Conservation (phyloP, 2,113 vertebrate genomes). For the Pandion haliaetus region DNA sequence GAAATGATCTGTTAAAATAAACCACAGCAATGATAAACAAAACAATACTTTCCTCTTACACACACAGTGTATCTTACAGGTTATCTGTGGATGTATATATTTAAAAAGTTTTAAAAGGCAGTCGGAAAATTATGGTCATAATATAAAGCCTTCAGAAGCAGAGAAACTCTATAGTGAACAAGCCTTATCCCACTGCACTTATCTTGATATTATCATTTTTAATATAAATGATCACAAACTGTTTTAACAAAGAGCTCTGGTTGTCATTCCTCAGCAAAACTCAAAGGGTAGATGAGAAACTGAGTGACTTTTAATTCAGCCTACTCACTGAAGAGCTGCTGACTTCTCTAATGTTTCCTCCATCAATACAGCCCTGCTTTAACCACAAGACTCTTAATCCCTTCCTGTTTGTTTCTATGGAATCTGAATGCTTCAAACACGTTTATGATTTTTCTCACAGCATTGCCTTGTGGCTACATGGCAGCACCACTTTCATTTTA, state of each 20-base stretch:
- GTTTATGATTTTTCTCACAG: background rate
- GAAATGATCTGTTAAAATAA: slow-evolving; percentile 84
- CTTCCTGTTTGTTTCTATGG: background rate
- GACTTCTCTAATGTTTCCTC: background rate
- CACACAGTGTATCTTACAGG: background rate
- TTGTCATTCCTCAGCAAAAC: background rate
- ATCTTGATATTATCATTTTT: background rate
- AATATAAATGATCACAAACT: background rate
- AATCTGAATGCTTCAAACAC: background rate
- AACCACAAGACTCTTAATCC: background rate
- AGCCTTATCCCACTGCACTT: background rate
- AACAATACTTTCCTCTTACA: background rate
- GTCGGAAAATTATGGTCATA: background rate
- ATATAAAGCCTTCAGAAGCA: background rate
- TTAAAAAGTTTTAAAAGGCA: background rate
- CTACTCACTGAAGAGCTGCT: background rate
- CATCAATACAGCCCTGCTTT: background rate
- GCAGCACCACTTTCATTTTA: background rate
- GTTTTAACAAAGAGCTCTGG: background rate
- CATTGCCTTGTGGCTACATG: background rate
- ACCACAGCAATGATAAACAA: background rate
- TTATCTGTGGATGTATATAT: background rate
- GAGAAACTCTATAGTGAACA: background rate
- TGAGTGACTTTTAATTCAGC: background rate
- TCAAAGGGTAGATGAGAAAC: background rate